A percentile compares a stretch with the other conserved stretches of the same genome.
Evolutionary conservation across 1,140 invertebrate species (phyloP).

Genomic region (Choristoneura fumiferana): DNA sequence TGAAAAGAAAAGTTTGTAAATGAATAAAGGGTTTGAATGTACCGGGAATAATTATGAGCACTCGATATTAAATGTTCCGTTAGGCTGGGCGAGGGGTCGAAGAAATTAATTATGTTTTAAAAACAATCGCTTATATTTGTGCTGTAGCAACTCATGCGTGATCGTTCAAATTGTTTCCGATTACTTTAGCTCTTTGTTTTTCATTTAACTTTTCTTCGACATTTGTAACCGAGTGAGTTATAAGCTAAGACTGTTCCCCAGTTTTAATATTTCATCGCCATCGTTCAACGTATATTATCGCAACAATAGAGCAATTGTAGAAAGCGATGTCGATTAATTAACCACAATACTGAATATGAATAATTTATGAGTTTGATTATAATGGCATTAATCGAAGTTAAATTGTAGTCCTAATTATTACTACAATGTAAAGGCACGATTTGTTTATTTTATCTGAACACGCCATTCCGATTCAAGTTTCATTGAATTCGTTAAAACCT

Average conservation of each 20-base stretch:
- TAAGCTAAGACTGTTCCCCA: neutral
- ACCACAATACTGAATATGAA: neutral
- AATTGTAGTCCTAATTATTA: no score
- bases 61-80: constrained; percentile 77
- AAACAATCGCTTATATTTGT: constrained; percentile 78
- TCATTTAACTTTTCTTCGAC: constrained; percentile 67
- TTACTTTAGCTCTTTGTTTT: constrained; percentile 74
- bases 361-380: no score
- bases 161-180: constrained; percentile 73
- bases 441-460: no score
- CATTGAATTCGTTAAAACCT: no score
- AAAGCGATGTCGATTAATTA: constrained; percentile 1
- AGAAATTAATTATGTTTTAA: constrained; percentile 78
- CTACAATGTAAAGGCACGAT: no score
- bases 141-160: constrained; percentile 70
- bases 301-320: neutral
- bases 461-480: no score
- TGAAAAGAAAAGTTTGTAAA: constrained; percentile 61
- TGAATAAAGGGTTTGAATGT: constrained; percentile 69
- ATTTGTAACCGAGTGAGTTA: constrained; percentile 30
- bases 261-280: neutral
- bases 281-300: neutral
- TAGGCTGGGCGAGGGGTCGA: constrained; percentile 66
- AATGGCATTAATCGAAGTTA: no score
- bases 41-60: constrained; percentile 76